Base-by-base conservation (phyloP, 2,888 invertebrate genomes). In the Eupithecia subfuscata region DNA sequence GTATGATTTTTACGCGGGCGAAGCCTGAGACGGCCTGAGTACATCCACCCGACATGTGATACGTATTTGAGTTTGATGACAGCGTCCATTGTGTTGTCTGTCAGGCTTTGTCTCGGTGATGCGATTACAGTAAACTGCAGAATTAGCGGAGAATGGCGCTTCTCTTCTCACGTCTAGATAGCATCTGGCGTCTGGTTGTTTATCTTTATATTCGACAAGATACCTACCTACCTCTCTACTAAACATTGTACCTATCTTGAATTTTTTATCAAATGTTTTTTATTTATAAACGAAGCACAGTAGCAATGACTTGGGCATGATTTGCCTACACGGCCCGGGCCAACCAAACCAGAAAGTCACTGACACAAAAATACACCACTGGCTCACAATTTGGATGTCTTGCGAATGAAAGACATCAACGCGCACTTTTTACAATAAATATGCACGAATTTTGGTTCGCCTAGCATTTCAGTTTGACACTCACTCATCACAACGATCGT, bases 51-150 rank as follows among this genome's bases (percentile, higher is more conserved):
- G 37, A 64, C 34, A 71, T 45, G 60, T 63, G 74, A 56, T 65
- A 77, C 69, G 30, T 64, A 64, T 34, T 64, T 64, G 34, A 34
- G 64, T 74, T 74, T 71, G 74, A 77, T 70, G 77, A 77, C 77
- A 74, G 74, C 69, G 40, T 6, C 77, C 67, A 77, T 77, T 77
- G 77, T 74, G 70, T 67, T 72, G 74, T 74, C 74, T 72, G 74
- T 74, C 74, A 67, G 74, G 48, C 69, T 63, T 22, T 74, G 69
- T 72, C 37, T 72, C 56, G 64, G 52, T 67, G 56, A 71, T 43
- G n/a, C n/a, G n/a, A n/a, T n/a, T 16, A 52, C 34, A 71, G 69
- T 74, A 48, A 69, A 60, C 56, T 16, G 7, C 34, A 37, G 34
- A 14, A 16, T 56, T 56, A 65, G 22, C 37, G 7, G 18, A 40